Base-by-base conservation (phyloP, 2,888 invertebrate genomes). In the Cheilosia variabilis region DNA sequence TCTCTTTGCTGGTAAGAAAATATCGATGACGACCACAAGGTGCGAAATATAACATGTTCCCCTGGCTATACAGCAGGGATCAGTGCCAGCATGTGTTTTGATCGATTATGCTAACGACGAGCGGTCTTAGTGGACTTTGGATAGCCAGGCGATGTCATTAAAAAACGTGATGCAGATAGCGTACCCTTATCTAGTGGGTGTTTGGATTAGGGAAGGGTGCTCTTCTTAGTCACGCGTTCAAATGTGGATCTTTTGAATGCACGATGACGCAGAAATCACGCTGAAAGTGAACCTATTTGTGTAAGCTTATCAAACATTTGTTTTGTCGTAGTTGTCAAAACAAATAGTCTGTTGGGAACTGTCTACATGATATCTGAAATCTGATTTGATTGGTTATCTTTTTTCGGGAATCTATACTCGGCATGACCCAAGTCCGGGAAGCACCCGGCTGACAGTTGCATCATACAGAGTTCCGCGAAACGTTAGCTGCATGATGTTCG, bases 21-120 rank as follows among this genome's bases (percentile, higher is more conserved):
- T 41, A 58, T 58, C 19, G 45, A 55, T 62, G 77, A 58, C 60
- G 68, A 73, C 73, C 55, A 55, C 47, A 17, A 78, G 78, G 78
- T 78, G 78, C 69, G 69, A 78, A 63, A 50, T 69, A 15, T 53
- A 37, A 15, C 62, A 53, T 77, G 55, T 63, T 27, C 47, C 53
- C 34, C 27, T 24, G 22, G 15, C 17, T 22, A 6, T 34, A 15
- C 37, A 47, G 7, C 4, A 19, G 22, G 22, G 53, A 41, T 27
- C 41, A 19, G 27, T 27, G n/a, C 13, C 6, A 19, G 17, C 47
- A 60, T 52, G 43, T 73, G 24, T 55, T 60, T 13, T 53, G 77
- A 77, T 69, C 45, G 60, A 69, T 69, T 50, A 27, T 17, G 53
- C 53, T 24, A 55, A 63, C 41, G 45, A 31, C n/a, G 41, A 60